Base-by-base conservation (phyloP, 2,888 invertebrate genomes). In the Drosophila monieri region DNA sequence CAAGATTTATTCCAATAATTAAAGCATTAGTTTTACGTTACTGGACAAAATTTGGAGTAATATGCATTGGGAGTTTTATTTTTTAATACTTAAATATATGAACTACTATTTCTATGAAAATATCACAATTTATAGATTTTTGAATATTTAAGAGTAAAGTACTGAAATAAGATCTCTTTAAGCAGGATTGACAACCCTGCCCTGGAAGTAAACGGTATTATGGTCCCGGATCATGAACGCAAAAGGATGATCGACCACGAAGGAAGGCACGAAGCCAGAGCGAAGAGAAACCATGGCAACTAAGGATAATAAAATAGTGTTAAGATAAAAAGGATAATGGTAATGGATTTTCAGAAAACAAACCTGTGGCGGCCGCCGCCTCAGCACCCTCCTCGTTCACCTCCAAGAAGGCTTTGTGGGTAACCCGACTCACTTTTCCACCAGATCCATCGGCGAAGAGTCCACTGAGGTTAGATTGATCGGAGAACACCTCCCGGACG, bases 321-420 rank as follows among this genome's bases (percentile, higher is more conserved):
- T 35, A 6, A n/a, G 6, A n/a, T n/a, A n/a, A n/a, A 35, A 35
- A 35, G 2, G 14, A 6, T 12, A 32, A 1, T 4, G 3, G 0
- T 1, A 32, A 32, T 4, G 32, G 32, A 32, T 3, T 5, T 5
- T 32, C 12, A 32, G 12, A 12, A 4, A n/a, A 64, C 65, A 23
- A 18, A 65, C 64, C 39, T 18, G 64, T 65, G 32, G 64, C 54
- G 5, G 67, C 64, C 6, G 64, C 53, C 18, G 67, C 64, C 25
- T 65, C 64, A 2, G 54, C 95, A 0, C 97, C 97, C 89, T 96
- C 95, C 89, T 97, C 97, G 89, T 96, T 95, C 0, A 97, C 95
- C 89, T 96, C 95, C 78, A 97, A 95, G 88, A 95, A 95, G 0
- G 96, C 95, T 89, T 97, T 97, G 89, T 97, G 97, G 1, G 96